phyloP scores from a whole-genome alignment of 2,888 invertebrate species.

The Yponomeuta malinellus region DNA sequence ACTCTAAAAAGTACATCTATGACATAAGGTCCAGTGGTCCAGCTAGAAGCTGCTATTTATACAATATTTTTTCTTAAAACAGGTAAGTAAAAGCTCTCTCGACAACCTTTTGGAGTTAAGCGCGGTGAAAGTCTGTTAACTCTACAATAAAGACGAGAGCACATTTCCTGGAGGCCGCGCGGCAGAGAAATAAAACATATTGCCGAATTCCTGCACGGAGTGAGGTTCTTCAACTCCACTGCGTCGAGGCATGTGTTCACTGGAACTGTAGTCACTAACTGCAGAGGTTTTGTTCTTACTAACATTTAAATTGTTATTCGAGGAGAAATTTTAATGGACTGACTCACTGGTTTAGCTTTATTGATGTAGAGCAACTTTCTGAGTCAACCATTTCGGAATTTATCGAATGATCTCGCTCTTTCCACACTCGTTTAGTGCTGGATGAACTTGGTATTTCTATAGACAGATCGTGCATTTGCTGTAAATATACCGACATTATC shows the following conservation, averaged over 20 bases:
- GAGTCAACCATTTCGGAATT: not conserved
- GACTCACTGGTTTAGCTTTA: not conserved
- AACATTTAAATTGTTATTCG: not conserved
- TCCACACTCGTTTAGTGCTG: too few relatives aligned
- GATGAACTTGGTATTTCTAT: too few relatives aligned
- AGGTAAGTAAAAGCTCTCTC: too few relatives aligned
- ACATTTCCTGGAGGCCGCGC: not conserved
- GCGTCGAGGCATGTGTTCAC: not conserved
- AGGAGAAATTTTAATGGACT: not conserved
- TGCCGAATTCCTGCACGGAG: slow-evolving; percentile 50
- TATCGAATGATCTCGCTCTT: not conserved
- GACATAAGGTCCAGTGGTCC: too few relatives aligned
- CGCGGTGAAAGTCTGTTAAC: too few relatives aligned
- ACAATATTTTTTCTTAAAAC: too few relatives aligned
- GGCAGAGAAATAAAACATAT: slow-evolving; percentile 28
- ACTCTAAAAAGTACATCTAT: too few relatives aligned
- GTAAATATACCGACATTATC: not conserved
- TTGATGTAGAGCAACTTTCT: not conserved
- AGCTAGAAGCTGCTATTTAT: too few relatives aligned
- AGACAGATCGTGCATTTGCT: not conserved
- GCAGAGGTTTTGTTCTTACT: not conserved
- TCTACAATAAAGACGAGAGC: not conserved
- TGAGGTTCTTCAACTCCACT: slow-evolving; percentile 46
- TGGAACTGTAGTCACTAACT: not conserved
- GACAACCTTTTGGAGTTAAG: too few relatives aligned